Evolutionary conservation across 1,140 invertebrate species (phyloP).

Genomic region (Eriosoma lanigerum): DNA sequence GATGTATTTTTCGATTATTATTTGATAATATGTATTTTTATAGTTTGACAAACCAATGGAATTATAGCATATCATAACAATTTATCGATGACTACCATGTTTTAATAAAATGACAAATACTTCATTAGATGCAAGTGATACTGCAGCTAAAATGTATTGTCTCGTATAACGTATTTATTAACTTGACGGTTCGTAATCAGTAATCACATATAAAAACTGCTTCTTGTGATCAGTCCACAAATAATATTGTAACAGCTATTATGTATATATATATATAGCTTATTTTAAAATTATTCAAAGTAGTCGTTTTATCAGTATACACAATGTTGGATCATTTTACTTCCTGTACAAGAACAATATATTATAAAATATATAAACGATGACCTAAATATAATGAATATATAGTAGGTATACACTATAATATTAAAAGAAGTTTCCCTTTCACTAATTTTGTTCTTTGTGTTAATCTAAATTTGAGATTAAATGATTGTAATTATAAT

Average conservation of each 20-base stretch:
- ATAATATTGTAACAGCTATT: not conserved
- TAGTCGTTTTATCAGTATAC: not conserved
- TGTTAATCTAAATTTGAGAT: conserved; percentile 9
- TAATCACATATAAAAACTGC: not conserved
- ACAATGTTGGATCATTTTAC: not conserved
- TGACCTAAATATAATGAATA: conserved; percentile 20
- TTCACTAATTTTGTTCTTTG: conserved; percentile 26
- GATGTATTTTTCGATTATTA: not conserved
- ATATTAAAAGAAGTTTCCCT: conserved; percentile 19
- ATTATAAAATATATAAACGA: not conserved
- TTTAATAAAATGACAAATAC: not conserved
- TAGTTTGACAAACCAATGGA: not conserved
- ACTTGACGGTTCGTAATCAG: not conserved
- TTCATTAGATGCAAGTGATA: not conserved
- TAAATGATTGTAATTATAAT: conserved; percentile 30
- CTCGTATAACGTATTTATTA: not conserved
- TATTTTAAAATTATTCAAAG: not conserved
- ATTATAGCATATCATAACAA: not conserved
- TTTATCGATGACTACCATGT: not conserved
- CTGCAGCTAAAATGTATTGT: not conserved
- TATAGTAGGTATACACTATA: not conserved
- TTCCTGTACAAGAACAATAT: not conserved
- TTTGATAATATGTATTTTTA: not conserved
- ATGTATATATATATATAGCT: too few species aligned
- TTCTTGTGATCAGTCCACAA: not conserved